Conservation (phyloP, 2,797 vertebrate species). For the Protonibea diacanthus region DNA sequence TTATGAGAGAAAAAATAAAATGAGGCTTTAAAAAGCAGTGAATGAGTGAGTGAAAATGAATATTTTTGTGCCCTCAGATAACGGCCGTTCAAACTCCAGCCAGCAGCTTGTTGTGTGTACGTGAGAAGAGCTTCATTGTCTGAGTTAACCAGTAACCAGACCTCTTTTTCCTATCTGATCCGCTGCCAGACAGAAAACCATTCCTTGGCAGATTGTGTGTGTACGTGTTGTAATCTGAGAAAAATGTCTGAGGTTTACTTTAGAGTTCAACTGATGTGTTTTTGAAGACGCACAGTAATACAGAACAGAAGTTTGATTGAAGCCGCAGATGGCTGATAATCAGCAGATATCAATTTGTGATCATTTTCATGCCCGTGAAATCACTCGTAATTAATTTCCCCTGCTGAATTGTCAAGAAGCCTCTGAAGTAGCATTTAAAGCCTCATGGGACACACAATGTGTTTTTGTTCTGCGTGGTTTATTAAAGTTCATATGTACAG, state of each 20-base stretch:
- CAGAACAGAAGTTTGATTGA: neutral
- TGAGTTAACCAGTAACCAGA: conserved; percentile 59
- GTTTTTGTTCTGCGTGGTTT: neutral
- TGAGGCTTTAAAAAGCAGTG: no score
- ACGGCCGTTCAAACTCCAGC: conserved; percentile 19
- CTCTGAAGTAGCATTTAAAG: neutral
- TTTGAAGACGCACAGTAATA: neutral
- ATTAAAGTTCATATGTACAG: neutral
- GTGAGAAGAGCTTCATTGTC: conserved; percentile 48
- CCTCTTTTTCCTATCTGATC: conserved; percentile 30
- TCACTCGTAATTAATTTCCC: neutral
- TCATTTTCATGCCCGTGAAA: neutral
- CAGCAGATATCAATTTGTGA: neutral
- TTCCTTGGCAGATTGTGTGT: neutral
- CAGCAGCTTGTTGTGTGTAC: conserved; percentile 40
- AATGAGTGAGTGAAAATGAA: no score
- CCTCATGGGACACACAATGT: neutral
- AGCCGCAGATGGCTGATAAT: conserved; percentile 9
- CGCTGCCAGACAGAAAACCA: conserved; percentile 24
- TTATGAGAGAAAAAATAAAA: no score
- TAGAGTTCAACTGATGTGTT: neutral
- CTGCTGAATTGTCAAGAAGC: neutral
- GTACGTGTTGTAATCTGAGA: conserved; percentile 23
- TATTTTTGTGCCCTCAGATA: neutral
- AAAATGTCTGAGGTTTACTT: conserved; percentile 6